Base-by-base conservation (phyloP, 2,113 vertebrate genomes). In the Melanerpes formicivorus region DNA sequence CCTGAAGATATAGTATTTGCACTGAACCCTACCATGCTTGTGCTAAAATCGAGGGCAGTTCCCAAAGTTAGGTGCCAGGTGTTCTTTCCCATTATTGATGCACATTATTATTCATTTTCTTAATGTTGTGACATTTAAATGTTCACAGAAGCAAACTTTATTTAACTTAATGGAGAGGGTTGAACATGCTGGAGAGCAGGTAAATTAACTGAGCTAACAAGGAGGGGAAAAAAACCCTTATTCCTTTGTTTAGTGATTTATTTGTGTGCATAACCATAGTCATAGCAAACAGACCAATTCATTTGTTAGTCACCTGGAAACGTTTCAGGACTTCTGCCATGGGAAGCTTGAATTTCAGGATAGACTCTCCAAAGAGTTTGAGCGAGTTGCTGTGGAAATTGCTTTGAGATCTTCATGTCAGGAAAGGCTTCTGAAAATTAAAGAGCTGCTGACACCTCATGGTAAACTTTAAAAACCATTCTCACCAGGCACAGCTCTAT, bases 381-480 rank as follows among this genome's bases (percentile, higher is more conserved):
- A 92, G 44, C 50, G 87, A 90, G 16, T 75, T 78, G 5, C 30
- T 67, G 18, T 71, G 34, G 54, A 90, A 83, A 90, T 54, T 87
- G 25, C 65, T 64, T 14, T 22, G 58, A 74, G 58, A 85, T 87
- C 23, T 34, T 78, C 59, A 86, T 55, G 91, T 92, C 93, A 96
- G 82, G 83, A 91, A 90, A 85, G 65, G 66, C 82, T 93, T 90
- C 94, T 84, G 79, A 96, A 96, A 96, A 95, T 95, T 96, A 96
- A 96, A 96, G 95, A 96, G 95, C 87, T 96, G 95, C 95, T 95
- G 95, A 96, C 95, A 96, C 93, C 96, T 96, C 93, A 96, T 93
- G 91, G 95, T 76, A 96, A 96, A 94, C 70, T 92, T 93, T 90
- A 89, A 93, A 85, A 96, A 91, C 74, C 93, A 62, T 90, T 91